Percentiles rank a stretch among this genome's conserved stretches.
phyloP scores from a whole-genome alignment of 2,888 invertebrate species.

The Carcina quercana region DNA sequence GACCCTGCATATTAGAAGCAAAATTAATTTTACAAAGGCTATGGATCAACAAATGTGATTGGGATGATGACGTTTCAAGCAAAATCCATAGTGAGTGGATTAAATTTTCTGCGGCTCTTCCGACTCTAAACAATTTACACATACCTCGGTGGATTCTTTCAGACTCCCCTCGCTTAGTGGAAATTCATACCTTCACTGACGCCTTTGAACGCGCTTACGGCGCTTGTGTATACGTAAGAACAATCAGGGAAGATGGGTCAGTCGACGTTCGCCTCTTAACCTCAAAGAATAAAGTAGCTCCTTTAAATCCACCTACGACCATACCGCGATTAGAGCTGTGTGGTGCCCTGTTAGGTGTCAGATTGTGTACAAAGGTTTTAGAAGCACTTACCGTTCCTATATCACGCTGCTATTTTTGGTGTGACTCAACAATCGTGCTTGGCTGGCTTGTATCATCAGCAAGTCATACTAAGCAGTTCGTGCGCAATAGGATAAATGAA shows the following conservation, averaged over 20 bases:
- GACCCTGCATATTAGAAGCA: slow-evolving; percentile 10
- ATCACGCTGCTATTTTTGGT: background rate
- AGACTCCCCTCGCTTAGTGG: background rate
- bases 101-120: slow-evolving; percentile 1
- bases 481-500: background rate
- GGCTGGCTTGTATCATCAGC: background rate
- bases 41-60: slow-evolving; percentile 10
- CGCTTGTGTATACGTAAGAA: background rate
- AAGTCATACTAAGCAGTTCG: background rate
- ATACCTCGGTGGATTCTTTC: background rate
- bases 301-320: slow-evolving; percentile 1
- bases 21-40: slow-evolving; percentile 16
- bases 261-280: background rate
- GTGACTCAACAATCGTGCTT: slow-evolving; percentile 1
- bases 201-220: slow-evolving; percentile 1
- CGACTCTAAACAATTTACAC: background rate
- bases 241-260: background rate
- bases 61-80: slow-evolving; percentile 10
- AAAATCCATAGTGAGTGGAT: slow-evolving; percentile 4
- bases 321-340: slow-evolving; percentile 1
- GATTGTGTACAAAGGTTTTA: background rate
- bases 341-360: slow-evolving; percentile 1
- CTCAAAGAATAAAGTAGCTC: slow-evolving; percentile 1
- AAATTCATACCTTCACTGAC: slow-evolving; percentile 1
- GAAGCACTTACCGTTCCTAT: background rate